A percentile compares a stretch with the other conserved stretches of the same genome.
Evolutionary conservation across 2,797 vertebrate species (phyloP).

Genomic region (Tamandua tetradactyla): DNA sequence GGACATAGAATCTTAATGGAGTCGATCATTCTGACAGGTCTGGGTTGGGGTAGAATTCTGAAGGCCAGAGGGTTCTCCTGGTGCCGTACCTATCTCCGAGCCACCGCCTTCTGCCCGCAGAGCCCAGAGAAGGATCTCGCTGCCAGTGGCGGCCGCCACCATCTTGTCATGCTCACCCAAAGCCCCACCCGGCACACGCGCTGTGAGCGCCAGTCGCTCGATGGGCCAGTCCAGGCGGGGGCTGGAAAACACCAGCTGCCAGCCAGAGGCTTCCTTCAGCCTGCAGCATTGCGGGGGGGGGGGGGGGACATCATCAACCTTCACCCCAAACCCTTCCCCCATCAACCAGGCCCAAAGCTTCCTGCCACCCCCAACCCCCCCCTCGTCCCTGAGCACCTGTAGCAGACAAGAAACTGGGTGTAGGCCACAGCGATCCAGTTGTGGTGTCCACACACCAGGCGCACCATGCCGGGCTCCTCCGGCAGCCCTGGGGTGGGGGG

Average conservation of each 20-base stretch:
- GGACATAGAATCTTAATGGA: not conserved
- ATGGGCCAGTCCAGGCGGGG: conserved; percentile 94
- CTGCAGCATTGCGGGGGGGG: conserved; percentile 76
- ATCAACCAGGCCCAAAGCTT: not conserved
- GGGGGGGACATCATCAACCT: not conserved
- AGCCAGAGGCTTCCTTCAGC: conserved; percentile 93
- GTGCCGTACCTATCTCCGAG: conserved; percentile 90
- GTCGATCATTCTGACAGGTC: not conserved
- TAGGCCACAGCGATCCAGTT: conserved; percentile 96
- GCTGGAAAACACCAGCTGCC: conserved; percentile 95
- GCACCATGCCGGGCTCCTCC: conserved; percentile 89
- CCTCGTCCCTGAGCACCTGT: conserved; percentile 83
- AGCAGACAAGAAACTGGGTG: conserved; percentile 93
- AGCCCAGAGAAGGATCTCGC: conserved; percentile 94
- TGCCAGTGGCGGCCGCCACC: conserved; percentile 92
- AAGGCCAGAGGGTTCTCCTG: not conserved
- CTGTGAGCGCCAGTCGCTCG: conserved; percentile 92
- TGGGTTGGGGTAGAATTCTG: not conserved
- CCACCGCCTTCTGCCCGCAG: conserved; percentile 91
- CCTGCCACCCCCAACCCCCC: too few species aligned
- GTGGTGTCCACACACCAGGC: conserved; percentile 93
- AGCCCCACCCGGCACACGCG: conserved; percentile 91
- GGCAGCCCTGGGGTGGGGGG: conserved; percentile 79
- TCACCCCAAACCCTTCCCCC: not conserved
- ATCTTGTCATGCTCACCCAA: conserved; percentile 95